Evolutionary conservation across 2,113 vertebrate genomes (phyloP).

Genomic region (Ascaphus truei): DNA sequence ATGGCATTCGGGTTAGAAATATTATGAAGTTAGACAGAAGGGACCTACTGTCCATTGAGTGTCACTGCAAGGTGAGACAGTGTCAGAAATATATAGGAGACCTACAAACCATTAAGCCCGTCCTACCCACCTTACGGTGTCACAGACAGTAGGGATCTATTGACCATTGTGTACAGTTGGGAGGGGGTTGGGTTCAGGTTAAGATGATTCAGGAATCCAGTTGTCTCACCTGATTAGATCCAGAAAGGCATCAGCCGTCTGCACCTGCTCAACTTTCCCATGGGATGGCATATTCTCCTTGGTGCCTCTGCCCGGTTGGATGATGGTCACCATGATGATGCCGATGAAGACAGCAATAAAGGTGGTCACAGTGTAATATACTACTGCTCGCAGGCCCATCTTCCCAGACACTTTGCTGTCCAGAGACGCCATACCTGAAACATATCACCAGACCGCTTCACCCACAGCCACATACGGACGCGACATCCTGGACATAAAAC

Average conservation of each 20-base stretch:
- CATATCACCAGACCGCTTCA: neutral
- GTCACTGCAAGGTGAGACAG: too few species aligned
- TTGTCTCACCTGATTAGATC: conserved; percentile 84
- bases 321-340: conserved; percentile 85
- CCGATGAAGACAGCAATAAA: conserved; percentile 92
- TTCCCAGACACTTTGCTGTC: conserved; percentile 89
- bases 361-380: conserved; percentile 93
- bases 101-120: too few species aligned
- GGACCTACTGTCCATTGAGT: too few species aligned
- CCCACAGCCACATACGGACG: too few species aligned
- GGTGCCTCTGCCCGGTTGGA: conserved; percentile 85
- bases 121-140: too few species aligned
- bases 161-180: too few species aligned
- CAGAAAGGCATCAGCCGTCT: conserved; percentile 89
- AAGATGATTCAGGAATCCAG: neutral
- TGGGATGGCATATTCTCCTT: conserved; percentile 72
- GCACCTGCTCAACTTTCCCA: conserved; percentile 78
- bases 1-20: too few species aligned
- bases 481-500: neutral
- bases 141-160: too few species aligned
- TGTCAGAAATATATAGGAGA: too few species aligned
- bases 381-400: conserved; percentile 85
- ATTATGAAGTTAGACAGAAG: too few species aligned
- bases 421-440: conserved; percentile 86
- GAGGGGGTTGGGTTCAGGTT: too few species aligned